Evolutionary conservation across 2,797 vertebrate species (phyloP).

Genomic region (Selene dorsalis): DNA sequence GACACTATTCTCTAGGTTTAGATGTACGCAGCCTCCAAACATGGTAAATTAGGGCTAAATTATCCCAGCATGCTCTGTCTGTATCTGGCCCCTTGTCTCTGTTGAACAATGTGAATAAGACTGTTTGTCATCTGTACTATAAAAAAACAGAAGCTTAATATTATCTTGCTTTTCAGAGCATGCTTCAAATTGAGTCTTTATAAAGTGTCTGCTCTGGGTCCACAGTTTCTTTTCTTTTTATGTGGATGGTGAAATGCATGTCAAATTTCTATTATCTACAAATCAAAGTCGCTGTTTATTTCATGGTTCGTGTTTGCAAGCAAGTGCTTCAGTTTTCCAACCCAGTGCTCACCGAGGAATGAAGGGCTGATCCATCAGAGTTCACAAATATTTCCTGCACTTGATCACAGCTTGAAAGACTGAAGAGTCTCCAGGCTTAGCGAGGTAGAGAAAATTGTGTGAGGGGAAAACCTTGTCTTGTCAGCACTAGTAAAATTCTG

Average conservation of each 20-base stretch:
- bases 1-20: slow-evolving; percentile 18
- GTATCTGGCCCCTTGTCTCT: slow-evolving; percentile 3
- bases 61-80: slow-evolving; percentile 30
- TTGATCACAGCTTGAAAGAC: slow-evolving; percentile 61
- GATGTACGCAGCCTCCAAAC: slow-evolving; percentile 8
- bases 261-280: slow-evolving; percentile 44
- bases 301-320: slow-evolving; percentile 20
- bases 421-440: slow-evolving; percentile 47
- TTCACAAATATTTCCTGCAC: slow-evolving; percentile 49
- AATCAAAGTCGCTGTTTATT: slow-evolving; percentile 50
- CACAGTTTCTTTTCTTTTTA: neutral
- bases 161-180: slow-evolving; percentile 10
- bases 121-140: slow-evolving; percentile 9
- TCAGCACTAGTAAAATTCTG: slow-evolving; percentile 74
- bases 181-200: slow-evolving; percentile 12
- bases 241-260: slow-evolving; percentile 25
- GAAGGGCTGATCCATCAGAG: slow-evolving; percentile 40
- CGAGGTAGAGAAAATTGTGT: slow-evolving; percentile 50
- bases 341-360: slow-evolving; percentile 27
- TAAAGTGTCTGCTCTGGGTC: slow-evolving; percentile 18
- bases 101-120: slow-evolving; percentile 16
- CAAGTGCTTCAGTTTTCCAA: slow-evolving; percentile 15
- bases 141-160: slow-evolving; percentile 15
- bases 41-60: slow-evolving; percentile 33
- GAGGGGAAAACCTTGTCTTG: slow-evolving; percentile 70